Base-by-base conservation (phyloP, 2,888 invertebrate genomes). In the Mesodorylaimus sp. region DNA sequence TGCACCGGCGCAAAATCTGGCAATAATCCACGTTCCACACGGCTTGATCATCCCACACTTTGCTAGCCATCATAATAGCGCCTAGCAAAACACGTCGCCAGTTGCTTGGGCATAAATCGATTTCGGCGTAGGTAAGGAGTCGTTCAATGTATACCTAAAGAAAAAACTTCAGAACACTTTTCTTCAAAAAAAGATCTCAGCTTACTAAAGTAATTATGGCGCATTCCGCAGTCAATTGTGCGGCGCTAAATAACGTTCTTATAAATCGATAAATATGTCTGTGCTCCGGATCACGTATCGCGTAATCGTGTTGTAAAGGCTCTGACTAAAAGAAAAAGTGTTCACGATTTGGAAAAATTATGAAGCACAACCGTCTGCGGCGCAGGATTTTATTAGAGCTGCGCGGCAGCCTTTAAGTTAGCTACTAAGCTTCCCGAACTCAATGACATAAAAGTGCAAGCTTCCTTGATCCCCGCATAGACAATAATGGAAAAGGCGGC, bases 11-110 rank as follows among this genome's bases (percentile, higher is more conserved):
- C 54, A 99, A 75, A 65, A 99, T 97, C 76, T 97, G 95, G 73
- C 97, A 97, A 72, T 95, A 97, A 73, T 97, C 97, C 28, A 97
- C 95, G 75, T 99, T 99, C 97, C 97, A 97, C 23, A 97, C 95
- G 28, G 97, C 97, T 72, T 99, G 97, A 70, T 97, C 97, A 67
- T 97, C 97, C 97, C 97, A 97, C 23, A 97, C 64, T 73, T 97
- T 97, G 50, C 93, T 93, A 26, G 97, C 89, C 56, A 97, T 73
- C 59, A 97, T 74, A 67, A 99, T 95, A 60, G 95, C 91, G 55
- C 93, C 95, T 60, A 93, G 76, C 49, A 95, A 88, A 70, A 97
- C 93, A 62, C 97, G 77, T 70, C 93, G 89, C 97, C 97, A 99
- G 69, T 91, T 95, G 50, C 83, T 84, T 41, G 95, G 88, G 57